Evolutionary conservation across 1,140 invertebrate genomes (phyloP).

Genomic region (Drosophila mayri): DNA sequence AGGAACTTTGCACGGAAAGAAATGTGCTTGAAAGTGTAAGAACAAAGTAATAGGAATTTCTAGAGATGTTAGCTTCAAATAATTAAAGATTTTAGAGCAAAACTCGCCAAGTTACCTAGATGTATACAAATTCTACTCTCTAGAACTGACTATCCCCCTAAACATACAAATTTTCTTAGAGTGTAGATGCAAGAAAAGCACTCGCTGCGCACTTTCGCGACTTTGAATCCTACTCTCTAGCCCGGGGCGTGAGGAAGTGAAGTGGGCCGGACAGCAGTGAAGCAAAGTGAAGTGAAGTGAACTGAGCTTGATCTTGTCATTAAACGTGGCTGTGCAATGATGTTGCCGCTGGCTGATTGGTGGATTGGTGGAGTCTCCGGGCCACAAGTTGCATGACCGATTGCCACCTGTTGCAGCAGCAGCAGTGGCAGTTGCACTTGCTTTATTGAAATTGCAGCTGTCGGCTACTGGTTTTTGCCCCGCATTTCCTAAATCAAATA

Average conservation of each 20-base stretch:
- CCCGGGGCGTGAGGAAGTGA: constrained; percentile 31
- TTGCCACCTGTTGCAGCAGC: constrained; percentile 47
- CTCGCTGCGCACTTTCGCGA: constrained; percentile 70
- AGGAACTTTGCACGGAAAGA: constrained; percentile 33
- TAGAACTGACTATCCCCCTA: neutral
- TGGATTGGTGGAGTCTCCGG: constrained; percentile 63
- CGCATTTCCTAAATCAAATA: constrained; percentile 76
- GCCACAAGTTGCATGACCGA: constrained; percentile 66
- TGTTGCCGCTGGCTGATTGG: constrained; percentile 65
- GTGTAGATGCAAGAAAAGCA: constrained; percentile 36
- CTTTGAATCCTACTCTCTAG: constrained; percentile 49
- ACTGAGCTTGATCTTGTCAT: constrained; percentile 81
- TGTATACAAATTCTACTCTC: neutral
- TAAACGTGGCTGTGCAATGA: constrained; percentile 70
- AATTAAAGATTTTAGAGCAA: no score
- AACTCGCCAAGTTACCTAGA: no score
- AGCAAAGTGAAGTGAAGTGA: constrained; percentile 35
- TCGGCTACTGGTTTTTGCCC: constrained; percentile 56
- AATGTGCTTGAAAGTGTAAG: neutral
- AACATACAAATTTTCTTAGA: neutral
- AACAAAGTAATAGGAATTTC: no score
- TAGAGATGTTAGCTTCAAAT: no score
- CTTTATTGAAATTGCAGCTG: constrained; percentile 67
- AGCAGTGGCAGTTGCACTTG: constrained; percentile 15
- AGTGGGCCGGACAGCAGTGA: constrained; percentile 45